Percentiles rank a stretch among this genome's conserved stretches.
phyloP scores from a whole-genome alignment of 2,113 vertebrate species.

The Callipepla squamata region DNA sequence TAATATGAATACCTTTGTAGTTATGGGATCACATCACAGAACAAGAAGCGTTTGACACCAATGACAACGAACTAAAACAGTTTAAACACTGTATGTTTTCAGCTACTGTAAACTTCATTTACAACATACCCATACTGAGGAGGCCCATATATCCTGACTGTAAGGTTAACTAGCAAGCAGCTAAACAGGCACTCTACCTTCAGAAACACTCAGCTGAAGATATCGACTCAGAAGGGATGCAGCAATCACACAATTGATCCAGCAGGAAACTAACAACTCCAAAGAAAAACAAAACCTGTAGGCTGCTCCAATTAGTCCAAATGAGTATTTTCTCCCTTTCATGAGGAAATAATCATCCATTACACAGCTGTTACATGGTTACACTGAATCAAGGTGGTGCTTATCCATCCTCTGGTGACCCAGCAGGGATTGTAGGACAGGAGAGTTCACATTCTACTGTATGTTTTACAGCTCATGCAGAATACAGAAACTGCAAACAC shows the following conservation, averaged over 20 bases:
- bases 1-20: fast-evolving
- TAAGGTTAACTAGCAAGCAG: not conserved
- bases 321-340: not conserved
- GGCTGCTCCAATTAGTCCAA: not conserved
- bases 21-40: not conserved
- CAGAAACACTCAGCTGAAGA: fast-evolving
- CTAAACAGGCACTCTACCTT: fast-evolving
- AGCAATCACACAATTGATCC: not conserved
- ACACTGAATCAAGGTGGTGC: not conserved
- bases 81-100: not conserved
- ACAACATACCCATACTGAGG: fast-evolving
- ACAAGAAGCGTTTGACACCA: fast-evolving
- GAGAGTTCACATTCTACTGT: not conserved
- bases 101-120: not conserved
- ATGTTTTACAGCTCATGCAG: not conserved
- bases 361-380: not conserved
- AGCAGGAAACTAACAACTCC: not conserved
- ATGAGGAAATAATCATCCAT: not conserved
- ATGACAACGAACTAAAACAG: not conserved
- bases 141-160: not conserved
- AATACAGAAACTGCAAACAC: not conserved
- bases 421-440: not conserved
- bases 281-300: not conserved
- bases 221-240: fast-evolving
- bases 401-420: not conserved